Percentiles rank a stretch among this genome's conserved stretches.
Conservation (phyloP, 2,888 invertebrate genomes). For the Napeogenes inachia region DNA sequence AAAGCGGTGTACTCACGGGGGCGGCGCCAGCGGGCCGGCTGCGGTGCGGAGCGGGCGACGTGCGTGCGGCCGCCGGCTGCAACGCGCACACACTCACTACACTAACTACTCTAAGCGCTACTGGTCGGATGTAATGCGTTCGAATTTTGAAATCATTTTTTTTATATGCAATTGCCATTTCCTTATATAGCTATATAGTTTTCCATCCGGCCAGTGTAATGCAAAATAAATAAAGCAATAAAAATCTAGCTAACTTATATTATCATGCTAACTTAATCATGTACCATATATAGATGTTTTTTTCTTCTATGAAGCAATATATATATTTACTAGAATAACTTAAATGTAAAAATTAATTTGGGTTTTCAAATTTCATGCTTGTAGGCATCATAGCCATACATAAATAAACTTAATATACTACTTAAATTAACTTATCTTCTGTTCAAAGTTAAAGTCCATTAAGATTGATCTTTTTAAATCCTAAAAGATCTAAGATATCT, state of each 20-base stretch:
- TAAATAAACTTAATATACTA: too few relatives aligned
- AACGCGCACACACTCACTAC: conserved; percentile 39
- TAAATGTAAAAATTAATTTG: too few relatives aligned
- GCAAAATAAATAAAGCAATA: conserved; percentile 3
- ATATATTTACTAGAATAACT: too few relatives aligned
- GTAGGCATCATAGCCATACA: too few relatives aligned
- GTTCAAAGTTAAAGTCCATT: too few relatives aligned
- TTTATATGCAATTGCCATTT: neutral
- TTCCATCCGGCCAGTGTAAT: conserved; percentile 1
- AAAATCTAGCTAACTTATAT: neutral
- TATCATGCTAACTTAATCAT: neutral
- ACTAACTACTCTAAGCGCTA: conserved; percentile 37
- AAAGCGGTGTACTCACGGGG: conserved; percentile 19
- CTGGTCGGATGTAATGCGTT: conserved; percentile 5
- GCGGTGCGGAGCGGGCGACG: conserved; percentile 52
- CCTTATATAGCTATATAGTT: neutral
- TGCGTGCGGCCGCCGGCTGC: conserved; percentile 38
- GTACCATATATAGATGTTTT: too few relatives aligned
- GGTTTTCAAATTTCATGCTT: too few relatives aligned
- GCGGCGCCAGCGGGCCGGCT: conserved; percentile 47
- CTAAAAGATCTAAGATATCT: too few relatives aligned
- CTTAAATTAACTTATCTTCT: too few relatives aligned
- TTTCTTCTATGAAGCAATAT: too few relatives aligned
- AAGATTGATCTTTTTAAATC: too few relatives aligned
- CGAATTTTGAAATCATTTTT: neutral